Base-by-base conservation (phyloP, 2,113 vertebrate species). In the Etheostoma cragini region DNA sequence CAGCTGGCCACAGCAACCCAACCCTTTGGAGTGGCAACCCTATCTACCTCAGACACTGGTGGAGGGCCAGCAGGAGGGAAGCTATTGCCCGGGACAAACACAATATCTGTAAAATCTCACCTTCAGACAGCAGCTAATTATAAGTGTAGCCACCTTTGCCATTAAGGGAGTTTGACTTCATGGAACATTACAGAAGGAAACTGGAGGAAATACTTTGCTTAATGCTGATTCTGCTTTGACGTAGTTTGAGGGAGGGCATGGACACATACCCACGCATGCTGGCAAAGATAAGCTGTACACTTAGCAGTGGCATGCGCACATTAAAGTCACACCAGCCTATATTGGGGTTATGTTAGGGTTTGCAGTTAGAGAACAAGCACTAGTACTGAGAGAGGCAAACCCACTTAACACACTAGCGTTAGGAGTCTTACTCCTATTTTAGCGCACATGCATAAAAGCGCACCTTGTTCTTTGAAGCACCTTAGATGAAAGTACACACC, bases 1-100 rank as follows among this genome's bases (percentile, higher is more conserved):
- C 91, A 78, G 76, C 19, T 21, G 4, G 83, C 83, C 86, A 72
- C 47, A 64, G 89, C 72, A 88, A 92, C 86, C 84, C 77, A 85
- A 92, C 57, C 87, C 81, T 60, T 54, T 52, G 6, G 72, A 79
- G 90, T 69, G 82, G 92, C 81, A 90, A 95, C 94, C 92, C 89
- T 96, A 96, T 96, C 96, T 91, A 86, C 82, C 86, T 87, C 92
- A 94, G 93, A 94, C 95, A 90, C 94, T 93, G 94, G 92, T 95
- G 92, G 89, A 76, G 85, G 82, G 83, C 91, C 87, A 94, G 93
- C 91, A 87, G 90, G 93, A 93, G 84, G 19, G 24, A 91, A 80
- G 91, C 91, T 85, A 88, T 86, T 94, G 89, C 92, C 86, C 77
- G 71, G 87, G 81, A 66, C 95, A 95, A 95, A 96, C 94, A 93